These are phyloP conservation scores for Epirrhoe alternata DNA, from an alignment of 2,888 invertebrate species.

Conservation along the genomic window DNA sequence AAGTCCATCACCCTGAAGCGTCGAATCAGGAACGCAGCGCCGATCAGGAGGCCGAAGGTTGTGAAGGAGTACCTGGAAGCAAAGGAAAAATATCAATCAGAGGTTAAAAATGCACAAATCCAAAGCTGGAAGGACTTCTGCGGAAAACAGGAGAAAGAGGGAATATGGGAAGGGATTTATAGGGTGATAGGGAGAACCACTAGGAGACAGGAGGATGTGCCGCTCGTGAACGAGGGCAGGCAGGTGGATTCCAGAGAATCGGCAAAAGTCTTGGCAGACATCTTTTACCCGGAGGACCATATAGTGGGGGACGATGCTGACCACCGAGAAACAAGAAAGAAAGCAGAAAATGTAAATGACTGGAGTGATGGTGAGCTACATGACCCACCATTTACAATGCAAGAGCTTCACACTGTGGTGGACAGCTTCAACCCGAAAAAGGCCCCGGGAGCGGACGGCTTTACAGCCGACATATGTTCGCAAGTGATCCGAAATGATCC, in stretches of 20 bases:
- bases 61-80: conserved; percentile 8
- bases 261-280: conserved; percentile 4
- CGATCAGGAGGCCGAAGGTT: not conserved
- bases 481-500: too few species aligned
- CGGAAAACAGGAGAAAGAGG: conserved; percentile 14
- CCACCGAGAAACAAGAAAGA: too few species aligned
- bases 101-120: conserved; percentile 20
- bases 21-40: not conserved
- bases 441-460: too few species aligned
- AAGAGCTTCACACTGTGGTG: too few species aligned
- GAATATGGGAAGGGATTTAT: conserved; percentile 10
- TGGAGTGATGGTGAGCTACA: too few species aligned
- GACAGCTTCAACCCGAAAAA: too few species aligned
- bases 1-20: too few species aligned
- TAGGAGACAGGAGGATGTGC: conserved; percentile 8
- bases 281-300: conserved; percentile 27
- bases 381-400: too few species aligned
- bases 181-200: not conserved
- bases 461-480: too few species aligned
- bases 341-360: too few species aligned
- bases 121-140: conserved; percentile 38
- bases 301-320: too few species aligned
- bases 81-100: not conserved
- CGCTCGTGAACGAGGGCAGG: not conserved
- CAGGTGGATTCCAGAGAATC: not conserved